Evolutionary conservation across 2,113 vertebrate genomes (phyloP), one percentile per base, ranked within the genome.

Genomic region (Sialia sialis): DNA sequence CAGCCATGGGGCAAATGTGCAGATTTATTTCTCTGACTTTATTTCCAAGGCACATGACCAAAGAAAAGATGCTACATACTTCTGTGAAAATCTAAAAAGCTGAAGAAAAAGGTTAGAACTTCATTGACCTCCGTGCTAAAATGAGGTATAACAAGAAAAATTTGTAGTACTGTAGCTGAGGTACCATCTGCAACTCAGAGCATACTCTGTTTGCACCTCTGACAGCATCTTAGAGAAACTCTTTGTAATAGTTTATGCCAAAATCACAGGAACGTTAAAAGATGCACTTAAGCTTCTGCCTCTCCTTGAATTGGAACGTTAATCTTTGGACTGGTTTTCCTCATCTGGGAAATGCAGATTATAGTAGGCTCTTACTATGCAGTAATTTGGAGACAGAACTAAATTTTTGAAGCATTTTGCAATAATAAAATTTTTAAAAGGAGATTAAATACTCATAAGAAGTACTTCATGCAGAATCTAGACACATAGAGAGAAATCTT

Each of bases 131-230:
- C 32, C 52, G 38, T 9, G 51, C 27, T 77, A 68, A 94, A 66
- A 94, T 16, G 11, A 85, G 43, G 16, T 19, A 19, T 13, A 66
- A 49, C 30, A 70, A 46, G 49, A 79, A 75, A 81, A 90, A 67
- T 12, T 36, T 39, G n/a, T 30, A 78, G 41, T 2, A 10, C 26
- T 60, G 32, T 4, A 44, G 43, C 72, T 93, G 93, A 96, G 63
- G 84, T 54, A 80, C 56, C 44, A 75, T 83, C 87, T 94, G 72
- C 70, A 93, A 56, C 39, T 56, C 63, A 44, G 48, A 74, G 15
- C 36, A 4, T 51, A 13, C 67, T 87, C 51, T 88, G n/a, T 80
- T 96, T 93, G 91, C 46, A 72, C 25, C 26, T 90, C 39, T 83
- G 43, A 88, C 67, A 55, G 55, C 30, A 22, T 48, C 68, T 52